Conservation (phyloP, 30 jellyfish, hydroid and myxozoan genomes). For the Turritopsis dohrnii region DNA sequence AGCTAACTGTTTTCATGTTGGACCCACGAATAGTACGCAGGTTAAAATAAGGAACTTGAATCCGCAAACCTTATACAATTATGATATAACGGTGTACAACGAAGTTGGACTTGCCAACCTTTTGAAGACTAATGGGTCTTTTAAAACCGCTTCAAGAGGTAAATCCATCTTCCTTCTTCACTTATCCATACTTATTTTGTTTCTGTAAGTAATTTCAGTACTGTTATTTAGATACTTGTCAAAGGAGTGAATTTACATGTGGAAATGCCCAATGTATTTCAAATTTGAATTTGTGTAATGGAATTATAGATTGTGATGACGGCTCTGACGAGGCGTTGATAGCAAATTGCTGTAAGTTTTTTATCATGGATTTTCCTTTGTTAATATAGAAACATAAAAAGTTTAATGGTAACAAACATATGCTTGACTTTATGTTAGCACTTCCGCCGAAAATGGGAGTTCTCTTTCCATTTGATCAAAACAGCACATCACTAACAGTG, state of each 20-base stretch:
- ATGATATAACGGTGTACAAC: neutral
- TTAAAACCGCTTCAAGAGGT: slow-evolving; percentile 3
- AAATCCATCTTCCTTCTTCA: neutral
- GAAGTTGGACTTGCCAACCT: neutral
- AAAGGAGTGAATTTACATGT: slow-evolving; percentile 12
- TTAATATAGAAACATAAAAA: too few relatives aligned
- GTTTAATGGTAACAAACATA: too few relatives aligned
- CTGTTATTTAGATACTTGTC: slow-evolving; percentile 17
- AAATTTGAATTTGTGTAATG: slow-evolving; percentile 3
- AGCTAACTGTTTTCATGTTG: neutral
- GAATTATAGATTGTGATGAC: slow-evolving; percentile 11
- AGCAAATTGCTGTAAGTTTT: slow-evolving; percentile 12
- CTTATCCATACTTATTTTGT: neutral
- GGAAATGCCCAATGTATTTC: neutral
- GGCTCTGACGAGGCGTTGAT: neutral
- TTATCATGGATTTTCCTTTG: too few relatives aligned
- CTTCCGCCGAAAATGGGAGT: neutral
- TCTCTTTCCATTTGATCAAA: neutral
- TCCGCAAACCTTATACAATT: neutral
- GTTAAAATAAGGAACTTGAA: neutral
- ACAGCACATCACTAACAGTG: neutral
- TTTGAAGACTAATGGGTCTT: neutral
- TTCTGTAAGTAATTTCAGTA: neutral
- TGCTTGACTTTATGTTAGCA: neutral
- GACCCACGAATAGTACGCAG: neutral